Percentiles rank a stretch among this genome's conserved stretches.
These are phyloP conservation scores for Lasioglossum marginatum DNA, from an alignment of 2,888 invertebrate species.

Conservation along the genomic window DNA sequence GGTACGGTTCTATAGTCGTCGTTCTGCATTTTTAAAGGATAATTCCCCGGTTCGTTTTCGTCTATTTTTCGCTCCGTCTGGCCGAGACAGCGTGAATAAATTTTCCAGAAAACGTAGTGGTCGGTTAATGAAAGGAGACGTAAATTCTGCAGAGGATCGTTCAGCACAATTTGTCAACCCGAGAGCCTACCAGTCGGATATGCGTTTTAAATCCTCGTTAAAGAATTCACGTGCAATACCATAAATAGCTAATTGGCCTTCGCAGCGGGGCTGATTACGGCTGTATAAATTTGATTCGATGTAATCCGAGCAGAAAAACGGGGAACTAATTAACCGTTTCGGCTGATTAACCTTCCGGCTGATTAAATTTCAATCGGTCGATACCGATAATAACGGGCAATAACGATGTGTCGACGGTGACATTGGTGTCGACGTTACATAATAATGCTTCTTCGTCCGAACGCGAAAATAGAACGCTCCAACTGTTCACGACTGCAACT, in stretches of 20 bases:
- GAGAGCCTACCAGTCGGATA: too few relatives aligned
- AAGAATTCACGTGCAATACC: not conserved
- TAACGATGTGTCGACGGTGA: not conserved
- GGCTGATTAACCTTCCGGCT: too few relatives aligned
- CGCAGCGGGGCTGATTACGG: not conserved
- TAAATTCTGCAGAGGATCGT: too few relatives aligned
- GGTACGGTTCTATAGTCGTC: not conserved
- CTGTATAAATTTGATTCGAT: slow-evolving; percentile 7
- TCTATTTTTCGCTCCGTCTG: not conserved
- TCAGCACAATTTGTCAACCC: too few relatives aligned
- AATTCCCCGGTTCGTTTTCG: not conserved
- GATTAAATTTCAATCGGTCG: slow-evolving; percentile 25
- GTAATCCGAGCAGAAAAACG: slow-evolving; percentile 1
- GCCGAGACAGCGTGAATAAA: not conserved
- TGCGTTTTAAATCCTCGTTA: not conserved
- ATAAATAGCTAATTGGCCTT: slow-evolving; percentile 11
- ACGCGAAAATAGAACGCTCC: not conserved
- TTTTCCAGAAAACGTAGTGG: not conserved
- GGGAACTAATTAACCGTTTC: slow-evolving; percentile 32
- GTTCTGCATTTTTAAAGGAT: not conserved
- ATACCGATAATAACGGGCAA: not conserved
- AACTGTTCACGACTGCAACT: not conserved
- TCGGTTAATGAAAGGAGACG: too few relatives aligned
- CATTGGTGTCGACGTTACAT: not conserved
- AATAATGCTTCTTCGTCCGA: not conserved